Base-by-base conservation (phyloP, 2,888 invertebrate species). In the Clusia tigrina region DNA sequence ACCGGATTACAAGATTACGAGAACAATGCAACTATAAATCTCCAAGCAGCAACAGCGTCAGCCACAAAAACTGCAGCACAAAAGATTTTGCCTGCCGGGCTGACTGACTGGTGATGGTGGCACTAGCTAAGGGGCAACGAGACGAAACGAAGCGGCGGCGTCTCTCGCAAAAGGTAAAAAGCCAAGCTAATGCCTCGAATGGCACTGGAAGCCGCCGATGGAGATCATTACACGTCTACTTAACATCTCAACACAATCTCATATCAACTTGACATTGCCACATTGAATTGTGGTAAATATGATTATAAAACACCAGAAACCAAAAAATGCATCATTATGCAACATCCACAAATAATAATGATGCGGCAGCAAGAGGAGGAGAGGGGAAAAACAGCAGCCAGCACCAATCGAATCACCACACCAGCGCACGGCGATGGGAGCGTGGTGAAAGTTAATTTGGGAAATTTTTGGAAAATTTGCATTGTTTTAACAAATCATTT, bases 1-100 rank as follows among this genome's bases (percentile, higher is more conserved):
- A 55, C 55, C 55, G 38, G 55, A 37, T 55, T 55, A 54, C 32
- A 24, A 22, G 53, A 62, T 52, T 38, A 53, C 62, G 58, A 74
- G 74, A 74, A 74, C 74, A 74, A 74, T 76, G 76, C 65, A 72
- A 66, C 68, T 74, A 74, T 74, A 76, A 74, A 74, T 74, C 74
- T 76, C 66, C 71, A 64, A 68, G 67, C 74, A 74, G 65, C 63
- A 32, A 32, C 32, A 12, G 32, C 32, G 12, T 6, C 32, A 32
- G 32, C 32, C 6, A n/a, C 42, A 42, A n/a, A 42, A 42, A n/a
- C 42, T 42, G 42, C 42, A 42, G n/a, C n/a, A n/a, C n/a, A n/a
- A n/a, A n/a, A n/a, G n/a, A n/a, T 42, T 42, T 15, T 10, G 42
- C 42, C 6, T 42, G 42, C 42, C 3, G 42, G 15, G 42, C 9